phyloP scores from a whole-genome alignment of 2,113 vertebrate species.

The Zingel zingel region DNA sequence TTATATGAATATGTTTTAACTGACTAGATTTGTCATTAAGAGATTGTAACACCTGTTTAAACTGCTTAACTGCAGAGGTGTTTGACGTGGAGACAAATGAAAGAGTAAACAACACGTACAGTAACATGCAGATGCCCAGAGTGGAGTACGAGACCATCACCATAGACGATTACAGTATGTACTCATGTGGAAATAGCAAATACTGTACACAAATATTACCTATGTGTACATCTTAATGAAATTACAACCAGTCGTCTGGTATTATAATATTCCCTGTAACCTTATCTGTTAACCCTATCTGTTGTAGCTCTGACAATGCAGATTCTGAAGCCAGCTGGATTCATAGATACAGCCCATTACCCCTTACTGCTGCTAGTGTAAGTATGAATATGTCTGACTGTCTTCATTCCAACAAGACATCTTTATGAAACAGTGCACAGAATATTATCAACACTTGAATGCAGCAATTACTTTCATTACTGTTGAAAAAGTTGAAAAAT shows the following conservation, averaged over 20 bases:
- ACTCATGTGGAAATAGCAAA: not conserved
- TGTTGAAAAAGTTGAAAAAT: not conserved
- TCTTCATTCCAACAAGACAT: not conserved
- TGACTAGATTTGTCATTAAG: not conserved
- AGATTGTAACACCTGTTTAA: not conserved
- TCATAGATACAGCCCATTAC: constrained; percentile 88
- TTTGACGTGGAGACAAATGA: constrained; percentile 92
- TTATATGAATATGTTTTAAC: not conserved
- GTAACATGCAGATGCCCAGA: constrained; percentile 92
- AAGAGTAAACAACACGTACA: constrained; percentile 83
- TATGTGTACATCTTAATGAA: not conserved
- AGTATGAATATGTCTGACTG: constrained; percentile 75
- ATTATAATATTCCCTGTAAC: not conserved
- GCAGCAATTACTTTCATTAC: not conserved
- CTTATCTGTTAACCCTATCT: not conserved
- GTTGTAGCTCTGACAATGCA: constrained; percentile 90
- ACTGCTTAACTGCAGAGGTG: constrained; percentile 83
- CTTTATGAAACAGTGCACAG: not conserved
- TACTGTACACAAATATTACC: no score
- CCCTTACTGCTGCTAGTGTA: constrained; percentile 95
- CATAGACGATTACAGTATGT: constrained; percentile 93
- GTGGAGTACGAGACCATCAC: constrained; percentile 88
- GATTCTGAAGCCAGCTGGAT: constrained; percentile 94
- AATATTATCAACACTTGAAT: not conserved
- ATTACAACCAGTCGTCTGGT: not conserved